These are phyloP conservation scores for Ondatra zibethicus DNA, from an alignment of 2,113 vertebrate genomes.

Conservation along the genomic window DNA sequence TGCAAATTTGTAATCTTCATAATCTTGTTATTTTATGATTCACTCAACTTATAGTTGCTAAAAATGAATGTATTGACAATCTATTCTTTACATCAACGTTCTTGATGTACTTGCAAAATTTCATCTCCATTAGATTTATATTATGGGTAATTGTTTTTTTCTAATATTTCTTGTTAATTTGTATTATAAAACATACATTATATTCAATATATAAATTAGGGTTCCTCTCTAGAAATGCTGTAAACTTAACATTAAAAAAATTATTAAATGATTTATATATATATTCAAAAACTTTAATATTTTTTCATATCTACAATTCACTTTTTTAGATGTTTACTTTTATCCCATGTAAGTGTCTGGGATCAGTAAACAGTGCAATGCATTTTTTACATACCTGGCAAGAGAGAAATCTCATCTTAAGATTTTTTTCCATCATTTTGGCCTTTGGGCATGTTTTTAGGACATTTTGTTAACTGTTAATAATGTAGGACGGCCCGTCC, in stretches of 20 bases:
- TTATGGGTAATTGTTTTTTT: background rate
- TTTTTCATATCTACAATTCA: background rate
- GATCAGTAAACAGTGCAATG: background rate
- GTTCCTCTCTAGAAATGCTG: background rate
- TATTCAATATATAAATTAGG: background rate
- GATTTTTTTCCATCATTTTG: background rate
- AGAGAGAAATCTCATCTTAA: background rate
- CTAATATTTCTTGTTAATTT: background rate
- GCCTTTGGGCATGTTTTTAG: background rate
- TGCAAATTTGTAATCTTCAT: background rate
- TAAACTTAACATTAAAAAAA: slow-evolving; percentile 10
- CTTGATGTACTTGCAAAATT: background rate
- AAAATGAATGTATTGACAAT: background rate
- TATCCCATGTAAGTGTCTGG: background rate
- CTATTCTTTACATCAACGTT: background rate
- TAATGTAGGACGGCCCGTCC: no score
- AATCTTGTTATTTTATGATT: slow-evolving; percentile 27
- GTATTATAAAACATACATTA: background rate
- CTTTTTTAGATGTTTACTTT: background rate
- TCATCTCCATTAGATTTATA: background rate
- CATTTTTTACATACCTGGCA: background rate
- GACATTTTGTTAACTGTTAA: background rate
- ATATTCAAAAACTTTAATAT: background rate
- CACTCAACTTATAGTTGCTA: background rate
- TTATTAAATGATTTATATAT: background rate